Conservation (phyloP, 2,113 vertebrate species). For the Anhinga anhinga region DNA sequence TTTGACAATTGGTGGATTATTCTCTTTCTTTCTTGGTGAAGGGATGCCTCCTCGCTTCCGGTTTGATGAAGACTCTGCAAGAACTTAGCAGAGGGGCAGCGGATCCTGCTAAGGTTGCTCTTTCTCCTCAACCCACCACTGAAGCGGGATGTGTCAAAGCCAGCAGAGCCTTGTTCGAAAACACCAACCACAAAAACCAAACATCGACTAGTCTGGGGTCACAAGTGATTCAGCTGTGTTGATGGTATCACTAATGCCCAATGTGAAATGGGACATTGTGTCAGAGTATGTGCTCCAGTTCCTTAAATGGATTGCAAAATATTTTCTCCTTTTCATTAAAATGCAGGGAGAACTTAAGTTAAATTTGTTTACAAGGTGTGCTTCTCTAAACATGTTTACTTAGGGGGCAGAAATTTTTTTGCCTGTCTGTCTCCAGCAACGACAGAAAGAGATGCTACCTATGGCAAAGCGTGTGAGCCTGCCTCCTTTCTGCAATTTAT, state of each 20-base stretch:
- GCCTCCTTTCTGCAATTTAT: not conserved
- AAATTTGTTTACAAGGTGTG: not conserved
- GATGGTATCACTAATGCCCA: not conserved
- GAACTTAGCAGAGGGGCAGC: rapidly evolving
- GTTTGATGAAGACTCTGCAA: not conserved
- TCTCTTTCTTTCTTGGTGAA: not conserved
- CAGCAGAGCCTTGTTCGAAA: not conserved
- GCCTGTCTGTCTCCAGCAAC: not conserved
- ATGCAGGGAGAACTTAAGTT: not conserved
- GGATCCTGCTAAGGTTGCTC: not conserved
- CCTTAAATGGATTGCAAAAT: not conserved
- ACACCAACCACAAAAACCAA: not conserved
- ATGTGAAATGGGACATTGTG: not conserved
- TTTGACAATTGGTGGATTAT: not conserved
- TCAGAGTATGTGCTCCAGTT: not conserved
- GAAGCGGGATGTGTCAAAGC: not conserved
- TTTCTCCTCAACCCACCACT: not conserved
- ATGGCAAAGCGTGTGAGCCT: rapidly evolving
- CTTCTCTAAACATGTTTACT: not conserved
- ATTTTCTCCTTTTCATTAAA: not conserved
- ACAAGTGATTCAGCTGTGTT: not conserved
- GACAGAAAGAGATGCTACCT: not conserved
- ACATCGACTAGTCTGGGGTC: not conserved
- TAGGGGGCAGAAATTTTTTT: not conserved
- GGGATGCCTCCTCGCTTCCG: not conserved